A percentile compares a stretch with the other conserved stretches of the same genome.
Conservation (phyloP, 2,888 invertebrate genomes). For the Ectemnius continuus region DNA sequence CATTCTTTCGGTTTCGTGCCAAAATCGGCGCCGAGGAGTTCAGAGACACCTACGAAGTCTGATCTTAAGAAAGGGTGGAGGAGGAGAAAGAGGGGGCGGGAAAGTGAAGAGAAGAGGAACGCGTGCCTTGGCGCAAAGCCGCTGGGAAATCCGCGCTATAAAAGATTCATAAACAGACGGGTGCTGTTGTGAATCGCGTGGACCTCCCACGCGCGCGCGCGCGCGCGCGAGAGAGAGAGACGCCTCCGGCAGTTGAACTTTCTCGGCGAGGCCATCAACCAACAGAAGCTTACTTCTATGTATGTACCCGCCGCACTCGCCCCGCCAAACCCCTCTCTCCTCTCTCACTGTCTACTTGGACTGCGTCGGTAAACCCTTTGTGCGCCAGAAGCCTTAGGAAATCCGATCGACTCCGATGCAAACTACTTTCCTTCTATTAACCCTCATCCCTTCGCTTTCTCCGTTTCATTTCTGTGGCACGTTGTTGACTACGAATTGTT, state of each 20-base stretch:
- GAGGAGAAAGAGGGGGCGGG: background rate
- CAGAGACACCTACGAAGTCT: background rate
- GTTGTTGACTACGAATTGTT: too few species aligned
- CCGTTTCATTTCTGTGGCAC: too few species aligned
- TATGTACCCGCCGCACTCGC: too few species aligned
- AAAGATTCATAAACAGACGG: conserved; percentile 54
- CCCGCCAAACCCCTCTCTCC: too few species aligned
- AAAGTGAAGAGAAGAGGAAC: background rate
- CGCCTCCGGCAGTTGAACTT: conserved; percentile 31
- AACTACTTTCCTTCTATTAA: too few species aligned
- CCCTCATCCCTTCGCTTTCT: too few species aligned
- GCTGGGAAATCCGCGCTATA: conserved; percentile 62
- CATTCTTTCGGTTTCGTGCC: too few species aligned
- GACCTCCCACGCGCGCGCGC: conserved; percentile 54
- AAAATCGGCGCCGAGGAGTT: background rate
- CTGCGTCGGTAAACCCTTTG: too few species aligned
- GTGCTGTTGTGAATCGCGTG: conserved; percentile 35
- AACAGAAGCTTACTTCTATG: conserved; percentile 13
- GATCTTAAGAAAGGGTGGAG: background rate
- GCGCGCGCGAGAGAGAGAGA: conserved; percentile 4
- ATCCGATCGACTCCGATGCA: too few species aligned
- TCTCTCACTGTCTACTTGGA: too few species aligned
- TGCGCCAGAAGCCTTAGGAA: too few species aligned
- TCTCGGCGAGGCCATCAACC: conserved; percentile 33
- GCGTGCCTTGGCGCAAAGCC: conserved; percentile 9